These are phyloP conservation scores for Chelon auratus DNA, from an alignment of 2,797 vertebrate species.

Conservation along the genomic window DNA sequence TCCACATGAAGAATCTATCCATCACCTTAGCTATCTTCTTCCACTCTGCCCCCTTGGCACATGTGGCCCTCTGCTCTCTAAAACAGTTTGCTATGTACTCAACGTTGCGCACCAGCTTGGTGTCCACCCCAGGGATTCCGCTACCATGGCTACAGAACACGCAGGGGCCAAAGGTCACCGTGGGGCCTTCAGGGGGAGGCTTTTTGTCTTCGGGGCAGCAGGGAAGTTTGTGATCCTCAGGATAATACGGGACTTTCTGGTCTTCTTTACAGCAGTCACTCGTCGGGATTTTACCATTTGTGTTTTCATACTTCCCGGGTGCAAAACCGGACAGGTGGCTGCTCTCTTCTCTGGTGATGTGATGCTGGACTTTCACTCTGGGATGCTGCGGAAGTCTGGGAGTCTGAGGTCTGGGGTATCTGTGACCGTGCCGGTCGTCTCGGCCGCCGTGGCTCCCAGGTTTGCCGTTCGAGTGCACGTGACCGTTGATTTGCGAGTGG, in stretches of 20 bases:
- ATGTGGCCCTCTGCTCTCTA: constrained; percentile 91
- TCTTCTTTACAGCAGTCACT: constrained; percentile 74
- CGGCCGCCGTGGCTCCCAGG: constrained; percentile 33
- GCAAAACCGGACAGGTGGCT: constrained; percentile 57
- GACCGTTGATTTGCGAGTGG: constrained; percentile 46
- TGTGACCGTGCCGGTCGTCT: constrained; percentile 47
- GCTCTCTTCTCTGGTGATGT: constrained; percentile 72
- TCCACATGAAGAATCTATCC: constrained; percentile 99
- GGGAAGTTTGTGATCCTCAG: constrained; percentile 56
- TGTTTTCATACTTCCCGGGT: constrained; percentile 67
- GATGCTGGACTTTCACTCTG: constrained; percentile 69
- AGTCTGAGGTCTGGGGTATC: constrained; percentile 65
- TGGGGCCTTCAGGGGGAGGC: constrained; percentile 68
- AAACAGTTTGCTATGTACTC: constrained; percentile 96
- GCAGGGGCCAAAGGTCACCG: constrained; percentile 78
- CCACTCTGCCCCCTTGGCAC: constrained; percentile 94
- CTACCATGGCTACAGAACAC: constrained; percentile 73
- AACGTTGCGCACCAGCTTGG: constrained; percentile 87
- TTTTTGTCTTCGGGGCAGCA: constrained; percentile 78
- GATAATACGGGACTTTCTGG: constrained; percentile 57
- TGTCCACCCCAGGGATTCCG: constrained; percentile 59
- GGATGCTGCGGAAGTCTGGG: constrained; percentile 67
- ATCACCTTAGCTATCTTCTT: constrained; percentile 99
- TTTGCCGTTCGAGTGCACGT: constrained; percentile 67
- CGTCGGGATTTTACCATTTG: constrained; percentile 67